Percentiles rank a stretch among this genome's conserved stretches.
Evolutionary conservation across 2,888 invertebrate genomes (phyloP).

Genomic region (Rhagium mordax): DNA sequence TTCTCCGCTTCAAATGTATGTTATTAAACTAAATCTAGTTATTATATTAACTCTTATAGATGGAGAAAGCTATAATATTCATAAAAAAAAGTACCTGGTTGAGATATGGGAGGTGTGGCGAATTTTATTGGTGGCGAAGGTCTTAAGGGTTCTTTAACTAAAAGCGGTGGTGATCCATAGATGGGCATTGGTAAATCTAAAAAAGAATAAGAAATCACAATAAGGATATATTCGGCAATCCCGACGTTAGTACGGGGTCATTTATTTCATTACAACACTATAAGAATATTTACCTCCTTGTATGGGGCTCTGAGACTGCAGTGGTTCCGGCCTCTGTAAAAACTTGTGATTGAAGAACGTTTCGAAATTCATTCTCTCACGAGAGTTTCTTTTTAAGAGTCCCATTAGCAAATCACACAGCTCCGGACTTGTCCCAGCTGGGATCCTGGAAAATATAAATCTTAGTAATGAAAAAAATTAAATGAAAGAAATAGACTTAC

Average conservation of each 20-base stretch:
- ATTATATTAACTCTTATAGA: too few relatives aligned
- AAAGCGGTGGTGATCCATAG: slow-evolving; percentile 62
- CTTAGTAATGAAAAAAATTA: not conserved
- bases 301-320: slow-evolving; percentile 68
- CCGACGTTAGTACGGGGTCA: too few relatives aligned
- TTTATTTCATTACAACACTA: too few relatives aligned
- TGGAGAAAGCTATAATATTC: too few relatives aligned
- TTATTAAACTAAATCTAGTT: too few relatives aligned
- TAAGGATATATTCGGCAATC: not conserved
- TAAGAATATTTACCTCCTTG: slow-evolving; percentile 57
- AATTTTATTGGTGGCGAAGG: slow-evolving; percentile 63
- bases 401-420: slow-evolving; percentile 89
- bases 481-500: slow-evolving; percentile 73
- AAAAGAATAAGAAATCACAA: slow-evolving; percentile 36
- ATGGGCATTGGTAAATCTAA: slow-evolving; percentile 63
- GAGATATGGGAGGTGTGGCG: slow-evolving; percentile 63
- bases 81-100: slow-evolving; percentile 64
- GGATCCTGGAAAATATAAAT: slow-evolving; percentile 81
- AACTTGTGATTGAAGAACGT: slow-evolving; percentile 97
- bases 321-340: slow-evolving; percentile 78
- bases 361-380: slow-evolving; percentile 96
- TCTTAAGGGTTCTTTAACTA: slow-evolving; percentile 52
- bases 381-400: slow-evolving; percentile 91
- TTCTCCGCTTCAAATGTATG: too few relatives aligned
- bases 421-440: slow-evolving; percentile 92